Evolutionary conservation across 2,113 vertebrate species (phyloP).

Genomic region (Pseudorasbora parva): DNA sequence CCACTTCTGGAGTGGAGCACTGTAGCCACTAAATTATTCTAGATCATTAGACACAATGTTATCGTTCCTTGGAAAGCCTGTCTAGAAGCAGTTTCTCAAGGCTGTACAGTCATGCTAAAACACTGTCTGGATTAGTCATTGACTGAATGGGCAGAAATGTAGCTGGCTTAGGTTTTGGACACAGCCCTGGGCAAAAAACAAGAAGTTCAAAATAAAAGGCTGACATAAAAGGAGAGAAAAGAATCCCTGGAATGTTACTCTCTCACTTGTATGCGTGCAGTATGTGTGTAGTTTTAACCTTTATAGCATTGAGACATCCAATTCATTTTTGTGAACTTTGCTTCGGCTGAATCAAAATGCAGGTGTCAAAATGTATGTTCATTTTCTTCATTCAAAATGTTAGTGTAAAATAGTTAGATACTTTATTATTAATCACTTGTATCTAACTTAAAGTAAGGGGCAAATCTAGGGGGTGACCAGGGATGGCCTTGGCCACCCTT

Average conservation of each 20-base stretch:
- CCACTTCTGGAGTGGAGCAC: background rate
- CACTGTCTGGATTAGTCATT: background rate
- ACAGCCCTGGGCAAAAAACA: background rate
- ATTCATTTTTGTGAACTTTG: background rate
- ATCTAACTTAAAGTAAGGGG: too few species aligned
- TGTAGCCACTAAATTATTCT: background rate
- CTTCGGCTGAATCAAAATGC: too few species aligned
- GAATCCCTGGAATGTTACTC: background rate
- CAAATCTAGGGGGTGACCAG: too few species aligned
- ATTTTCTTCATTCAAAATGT: too few species aligned
- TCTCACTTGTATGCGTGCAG: background rate
- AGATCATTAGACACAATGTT: slow-evolving; percentile 4
- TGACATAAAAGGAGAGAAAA: background rate
- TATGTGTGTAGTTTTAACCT: background rate
- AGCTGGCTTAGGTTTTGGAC: background rate
- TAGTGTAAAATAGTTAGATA: too few species aligned
- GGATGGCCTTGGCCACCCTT: too few species aligned
- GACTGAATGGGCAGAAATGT: background rate
- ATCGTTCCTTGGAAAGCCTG: background rate
- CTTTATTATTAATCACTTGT: background rate
- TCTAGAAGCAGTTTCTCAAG: background rate
- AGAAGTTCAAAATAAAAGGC: background rate
- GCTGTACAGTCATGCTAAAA: background rate
- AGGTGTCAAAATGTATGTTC: too few species aligned
- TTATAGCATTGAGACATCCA: background rate